These are phyloP conservation scores for Seira musarum DNA, from an alignment of 2,888 invertebrate genomes.

Conservation along the genomic window DNA sequence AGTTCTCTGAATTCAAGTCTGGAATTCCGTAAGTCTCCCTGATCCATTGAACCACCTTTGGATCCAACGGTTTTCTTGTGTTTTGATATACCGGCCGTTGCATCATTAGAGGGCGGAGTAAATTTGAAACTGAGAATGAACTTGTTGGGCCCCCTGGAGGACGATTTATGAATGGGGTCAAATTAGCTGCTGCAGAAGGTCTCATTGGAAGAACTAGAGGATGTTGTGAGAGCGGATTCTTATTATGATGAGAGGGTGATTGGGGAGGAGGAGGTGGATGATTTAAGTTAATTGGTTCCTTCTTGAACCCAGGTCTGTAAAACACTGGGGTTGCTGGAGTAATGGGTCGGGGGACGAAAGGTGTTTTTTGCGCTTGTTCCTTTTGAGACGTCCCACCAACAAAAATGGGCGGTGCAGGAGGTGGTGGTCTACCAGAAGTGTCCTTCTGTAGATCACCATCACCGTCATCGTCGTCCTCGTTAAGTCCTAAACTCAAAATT, in stretches of 20 bases:
- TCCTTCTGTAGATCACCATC: slow-evolving; percentile 5
- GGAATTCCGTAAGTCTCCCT: slow-evolving; percentile 52
- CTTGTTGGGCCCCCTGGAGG: slow-evolving; percentile 3
- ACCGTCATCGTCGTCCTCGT: slow-evolving; percentile 15
- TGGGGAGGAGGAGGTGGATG: slow-evolving; percentile 8
- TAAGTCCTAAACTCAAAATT: slow-evolving; percentile 14
- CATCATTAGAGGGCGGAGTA: slow-evolving; percentile 31
- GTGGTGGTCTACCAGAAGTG: slow-evolving; percentile 7
- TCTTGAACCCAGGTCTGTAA: slow-evolving; percentile 9
- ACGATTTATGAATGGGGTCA: slow-evolving; percentile 19
- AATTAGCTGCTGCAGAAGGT: slow-evolving; percentile 32
- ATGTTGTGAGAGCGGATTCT: neutral
- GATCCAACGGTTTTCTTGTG: slow-evolving; percentile 42
- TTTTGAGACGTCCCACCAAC: slow-evolving; percentile 25
- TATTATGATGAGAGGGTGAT: slow-evolving; percentile 9
- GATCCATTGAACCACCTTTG: slow-evolving; percentile 50
- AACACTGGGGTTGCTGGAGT: slow-evolving; percentile 21
- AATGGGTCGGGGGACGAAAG: slow-evolving; percentile 26
- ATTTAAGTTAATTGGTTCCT: slow-evolving; percentile 29
- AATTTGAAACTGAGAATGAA: slow-evolving; percentile 33
- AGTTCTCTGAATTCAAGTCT: slow-evolving; percentile 28
- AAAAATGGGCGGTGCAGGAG: slow-evolving; percentile 45
- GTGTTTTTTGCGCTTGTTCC: slow-evolving; percentile 4
- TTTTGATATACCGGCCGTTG: slow-evolving; percentile 10
- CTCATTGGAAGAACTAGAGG: slow-evolving; percentile 20